Conservation (phyloP, 2,888 invertebrate species). For the Temnothorax rugatulus region DNA sequence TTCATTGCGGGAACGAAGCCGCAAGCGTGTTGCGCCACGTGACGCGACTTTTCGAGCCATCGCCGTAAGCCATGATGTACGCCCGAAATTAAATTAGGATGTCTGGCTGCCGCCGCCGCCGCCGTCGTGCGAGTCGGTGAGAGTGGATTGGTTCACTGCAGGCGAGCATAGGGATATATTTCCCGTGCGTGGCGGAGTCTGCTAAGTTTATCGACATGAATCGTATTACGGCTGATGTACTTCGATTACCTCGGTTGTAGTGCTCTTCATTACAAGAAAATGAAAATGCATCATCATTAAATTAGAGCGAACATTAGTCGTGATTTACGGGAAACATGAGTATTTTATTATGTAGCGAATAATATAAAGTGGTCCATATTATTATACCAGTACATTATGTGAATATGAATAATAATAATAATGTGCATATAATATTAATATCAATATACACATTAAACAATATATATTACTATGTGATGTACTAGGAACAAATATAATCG, state of each 20-base stretch:
- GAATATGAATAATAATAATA: too few species aligned
- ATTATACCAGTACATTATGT: not conserved
- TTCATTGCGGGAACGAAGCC: conserved; percentile 43
- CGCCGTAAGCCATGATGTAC: conserved; percentile 51
- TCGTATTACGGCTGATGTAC: conserved; percentile 12
- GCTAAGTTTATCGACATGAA: conserved; percentile 42
- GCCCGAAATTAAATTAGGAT: conserved; percentile 56
- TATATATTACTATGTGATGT: not conserved
- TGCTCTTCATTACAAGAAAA: conserved; percentile 27
- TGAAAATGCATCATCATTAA: not conserved
- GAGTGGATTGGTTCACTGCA: conserved; percentile 48
- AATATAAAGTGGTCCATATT: not conserved
- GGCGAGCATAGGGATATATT: conserved; percentile 24
- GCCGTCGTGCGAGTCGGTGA: conserved; percentile 30
- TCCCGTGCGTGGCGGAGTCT: conserved; percentile 43
- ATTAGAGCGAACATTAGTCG: not conserved
- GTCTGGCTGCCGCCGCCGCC: conserved; percentile 36
- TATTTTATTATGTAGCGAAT: not conserved
- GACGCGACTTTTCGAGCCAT: conserved; percentile 31
- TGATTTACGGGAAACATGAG: not conserved
- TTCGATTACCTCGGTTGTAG: not conserved
- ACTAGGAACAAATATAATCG: not conserved
- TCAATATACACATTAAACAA: not conserved
- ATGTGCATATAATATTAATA: not conserved
- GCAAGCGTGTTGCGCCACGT: conserved; percentile 26